Evolutionary conservation across 2,797 vertebrate species (phyloP).

Genomic region (Diceros bicornis): DNA sequence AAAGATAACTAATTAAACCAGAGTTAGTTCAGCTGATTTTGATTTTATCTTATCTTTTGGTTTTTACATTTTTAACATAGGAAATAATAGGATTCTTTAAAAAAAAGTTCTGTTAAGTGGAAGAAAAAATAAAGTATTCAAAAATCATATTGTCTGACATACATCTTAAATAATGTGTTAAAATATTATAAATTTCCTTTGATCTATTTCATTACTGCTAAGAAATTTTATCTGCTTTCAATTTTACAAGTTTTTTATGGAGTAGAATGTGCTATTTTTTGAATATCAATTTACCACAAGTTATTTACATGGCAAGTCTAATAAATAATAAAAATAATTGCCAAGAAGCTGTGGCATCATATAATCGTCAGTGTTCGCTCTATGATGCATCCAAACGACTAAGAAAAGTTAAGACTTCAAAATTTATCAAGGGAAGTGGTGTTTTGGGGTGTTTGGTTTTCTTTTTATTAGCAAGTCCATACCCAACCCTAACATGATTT

Average conservation of each 20-base stretch:
- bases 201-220: background rate
- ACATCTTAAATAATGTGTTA: background rate
- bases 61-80: conserved; percentile 27
- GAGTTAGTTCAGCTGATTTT: background rate
- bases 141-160: background rate
- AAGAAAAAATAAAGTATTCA: background rate
- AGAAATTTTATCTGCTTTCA: background rate
- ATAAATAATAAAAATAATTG: conserved; percentile 48
- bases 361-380: background rate
- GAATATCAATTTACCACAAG: background rate
- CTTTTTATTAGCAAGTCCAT: background rate
- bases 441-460: background rate
- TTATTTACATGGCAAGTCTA: background rate
- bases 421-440: background rate
- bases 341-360: background rate
- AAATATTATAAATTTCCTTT: background rate
- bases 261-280: background rate
- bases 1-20: conserved; percentile 66
- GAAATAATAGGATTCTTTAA: background rate
- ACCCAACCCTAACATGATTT: background rate
- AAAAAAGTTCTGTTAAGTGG: background rate
- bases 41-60: conserved; percentile 68
- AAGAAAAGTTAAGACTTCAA: conserved; percentile 33
- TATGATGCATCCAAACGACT: background rate
- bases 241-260: background rate